Evolutionary conservation across 2,888 invertebrate species (phyloP).

Genomic region (Mantis religiosa): DNA sequence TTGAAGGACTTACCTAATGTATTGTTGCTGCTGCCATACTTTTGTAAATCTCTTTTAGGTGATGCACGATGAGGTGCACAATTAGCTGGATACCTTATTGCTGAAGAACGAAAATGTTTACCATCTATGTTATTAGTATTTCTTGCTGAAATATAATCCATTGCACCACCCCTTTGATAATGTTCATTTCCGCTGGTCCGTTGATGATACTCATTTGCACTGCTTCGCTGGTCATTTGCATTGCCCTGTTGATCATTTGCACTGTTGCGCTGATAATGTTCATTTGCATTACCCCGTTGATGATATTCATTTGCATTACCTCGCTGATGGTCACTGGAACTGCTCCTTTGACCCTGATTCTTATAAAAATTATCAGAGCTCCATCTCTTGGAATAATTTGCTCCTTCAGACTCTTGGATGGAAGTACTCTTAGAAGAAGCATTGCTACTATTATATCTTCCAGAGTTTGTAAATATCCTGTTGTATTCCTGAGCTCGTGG

Average conservation of each 20-base stretch:
- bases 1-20: not conserved
- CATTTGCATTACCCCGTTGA: too few species aligned
- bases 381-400: not conserved
- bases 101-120: not conserved
- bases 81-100: not conserved
- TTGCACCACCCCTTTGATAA: not conserved
- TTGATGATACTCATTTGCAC: not conserved
- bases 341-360: not conserved
- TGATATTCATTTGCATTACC: not conserved
- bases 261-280: too few species aligned
- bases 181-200: not conserved
- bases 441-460: not conserved
- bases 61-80: not conserved
- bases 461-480: not conserved
- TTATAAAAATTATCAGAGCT: not conserved
- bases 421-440: not conserved
- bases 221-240: too few species aligned
- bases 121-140: not conserved
- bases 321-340: not conserved
- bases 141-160: not conserved
- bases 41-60: not conserved
- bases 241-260: not conserved
- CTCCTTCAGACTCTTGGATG: not conserved
- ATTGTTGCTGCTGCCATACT: not conserved
- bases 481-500: not conserved